phyloP scores from a whole-genome alignment of 1,140 invertebrate species.

The Tenebrio molitor region DNA sequence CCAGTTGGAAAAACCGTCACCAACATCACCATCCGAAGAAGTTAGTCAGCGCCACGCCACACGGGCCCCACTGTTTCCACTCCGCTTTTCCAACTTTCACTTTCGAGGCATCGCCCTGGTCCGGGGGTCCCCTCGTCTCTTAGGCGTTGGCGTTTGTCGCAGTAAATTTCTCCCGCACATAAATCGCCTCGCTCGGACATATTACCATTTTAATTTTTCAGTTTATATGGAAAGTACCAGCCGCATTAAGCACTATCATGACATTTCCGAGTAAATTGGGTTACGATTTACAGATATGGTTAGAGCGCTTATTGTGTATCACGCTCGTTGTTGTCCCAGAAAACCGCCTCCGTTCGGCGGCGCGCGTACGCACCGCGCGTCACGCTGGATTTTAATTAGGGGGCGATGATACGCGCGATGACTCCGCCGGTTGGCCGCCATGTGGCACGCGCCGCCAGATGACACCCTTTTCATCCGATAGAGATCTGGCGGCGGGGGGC shows the following conservation, averaged over 20 bases:
- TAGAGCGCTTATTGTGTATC: constrained; percentile 26
- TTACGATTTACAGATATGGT: constrained; percentile 38
- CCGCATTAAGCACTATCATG: constrained; percentile 36
- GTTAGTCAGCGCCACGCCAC: too few species aligned
- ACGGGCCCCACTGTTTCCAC: too few species aligned
- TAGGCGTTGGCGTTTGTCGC: constrained; percentile 13
- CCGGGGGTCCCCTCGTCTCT: too few species aligned
- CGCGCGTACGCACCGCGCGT: not conserved
- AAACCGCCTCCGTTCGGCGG: constrained; percentile 14
- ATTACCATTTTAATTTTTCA: constrained; percentile 39
- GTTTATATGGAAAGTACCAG: constrained; percentile 34
- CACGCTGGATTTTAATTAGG: constrained; percentile 8
- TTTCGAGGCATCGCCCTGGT: too few species aligned
- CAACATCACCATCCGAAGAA: too few species aligned
- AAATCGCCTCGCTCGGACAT: constrained; percentile 18
- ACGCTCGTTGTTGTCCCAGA: not conserved
- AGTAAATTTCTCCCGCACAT: constrained; percentile 16
- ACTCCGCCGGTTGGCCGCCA: constrained; percentile 1
- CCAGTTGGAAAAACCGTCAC: too few species aligned
- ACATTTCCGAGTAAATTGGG: constrained; percentile 38
- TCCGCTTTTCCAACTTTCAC: too few species aligned
- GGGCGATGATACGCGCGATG: constrained; percentile 24
- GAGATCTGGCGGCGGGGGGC: not conserved
- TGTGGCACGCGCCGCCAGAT: not conserved
- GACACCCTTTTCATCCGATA: constrained; percentile 7